phyloP scores from a whole-genome alignment of 2,797 vertebrate genomes.

The Eptatretus atami region DNA sequence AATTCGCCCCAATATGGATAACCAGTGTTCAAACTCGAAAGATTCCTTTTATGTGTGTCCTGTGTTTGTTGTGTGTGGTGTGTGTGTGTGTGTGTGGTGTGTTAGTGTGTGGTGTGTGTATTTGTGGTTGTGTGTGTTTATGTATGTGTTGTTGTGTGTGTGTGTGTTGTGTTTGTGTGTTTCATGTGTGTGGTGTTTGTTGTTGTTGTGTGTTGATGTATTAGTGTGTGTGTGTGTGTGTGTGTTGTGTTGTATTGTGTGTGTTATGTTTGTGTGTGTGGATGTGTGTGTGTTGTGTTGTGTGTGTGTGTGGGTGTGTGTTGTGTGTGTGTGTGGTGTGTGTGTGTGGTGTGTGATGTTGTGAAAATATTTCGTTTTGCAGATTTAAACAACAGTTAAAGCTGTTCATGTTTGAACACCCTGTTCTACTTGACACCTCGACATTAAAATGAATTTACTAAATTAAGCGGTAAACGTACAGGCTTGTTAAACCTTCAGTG shows the following conservation, averaged over 20 bases:
- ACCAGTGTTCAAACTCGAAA: too few species aligned
- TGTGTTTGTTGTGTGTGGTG: background rate
- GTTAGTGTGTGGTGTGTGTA: background rate
- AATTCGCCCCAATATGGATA: too few species aligned
- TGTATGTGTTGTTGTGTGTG: too few species aligned
- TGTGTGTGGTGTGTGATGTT: background rate
- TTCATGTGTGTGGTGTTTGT: background rate
- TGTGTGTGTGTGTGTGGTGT: background rate
- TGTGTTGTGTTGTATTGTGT: background rate
- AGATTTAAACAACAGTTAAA: too few species aligned
- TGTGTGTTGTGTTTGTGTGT: background rate
- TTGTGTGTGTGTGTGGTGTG: background rate
- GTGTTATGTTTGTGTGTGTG: background rate
- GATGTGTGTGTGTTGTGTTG: background rate
- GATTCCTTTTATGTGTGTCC: background rate
- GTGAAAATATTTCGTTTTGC: too few species aligned
- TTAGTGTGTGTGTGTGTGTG: background rate
- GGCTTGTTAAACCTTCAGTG: too few species aligned
- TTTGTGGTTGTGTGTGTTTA: constrained; percentile 1
- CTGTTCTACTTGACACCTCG: too few species aligned
- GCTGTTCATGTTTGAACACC: too few species aligned
- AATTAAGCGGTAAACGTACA: too few species aligned
- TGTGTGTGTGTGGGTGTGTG: background rate
- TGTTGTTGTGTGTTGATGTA: background rate
- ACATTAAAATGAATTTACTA: too few species aligned